phyloP scores from a whole-genome alignment of 1,140 invertebrate genomes.

The Lordiphosa clarofinis region DNA sequence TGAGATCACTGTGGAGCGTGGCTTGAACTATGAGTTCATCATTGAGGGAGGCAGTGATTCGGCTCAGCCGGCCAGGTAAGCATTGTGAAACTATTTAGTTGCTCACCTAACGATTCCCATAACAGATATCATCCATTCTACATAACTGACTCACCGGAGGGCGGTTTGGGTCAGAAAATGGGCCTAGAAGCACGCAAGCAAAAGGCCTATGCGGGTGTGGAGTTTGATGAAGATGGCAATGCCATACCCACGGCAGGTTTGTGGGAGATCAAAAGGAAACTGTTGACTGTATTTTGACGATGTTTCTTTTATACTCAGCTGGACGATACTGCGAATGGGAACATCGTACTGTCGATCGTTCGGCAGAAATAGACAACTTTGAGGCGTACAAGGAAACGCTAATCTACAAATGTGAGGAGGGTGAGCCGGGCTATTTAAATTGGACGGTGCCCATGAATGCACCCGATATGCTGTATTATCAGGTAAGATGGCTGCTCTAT shows the following conservation, averaged over 20 bases:
- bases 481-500: constrained; percentile 82
- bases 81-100: background rate
- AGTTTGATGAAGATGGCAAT: constrained; percentile 86
- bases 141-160: constrained; percentile 91
- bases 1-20: constrained; percentile 93
- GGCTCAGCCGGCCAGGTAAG: constrained; percentile 84
- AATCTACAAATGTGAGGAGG: constrained; percentile 86
- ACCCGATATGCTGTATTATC: constrained; percentile 91
- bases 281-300: background rate
- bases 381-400: constrained; percentile 89
- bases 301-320: constrained; percentile 18
- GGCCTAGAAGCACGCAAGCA: constrained; percentile 85
- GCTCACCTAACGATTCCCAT: background rate
- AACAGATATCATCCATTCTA: constrained; percentile 95
- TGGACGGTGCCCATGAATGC: constrained; percentile 91
- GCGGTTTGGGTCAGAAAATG: constrained; percentile 89
- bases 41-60: constrained; percentile 89
- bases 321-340: constrained; percentile 77
- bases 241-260: constrained; percentile 88
- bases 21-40: constrained; percentile 92
- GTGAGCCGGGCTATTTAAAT: constrained; percentile 86
- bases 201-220: constrained; percentile 90
- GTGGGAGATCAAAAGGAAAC: background rate
- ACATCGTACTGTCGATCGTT: constrained; percentile 65
- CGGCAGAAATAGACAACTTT: constrained; percentile 68